phyloP scores from a whole-genome alignment of 2,113 vertebrate genomes.

The Ranitomeya imitator region DNA sequence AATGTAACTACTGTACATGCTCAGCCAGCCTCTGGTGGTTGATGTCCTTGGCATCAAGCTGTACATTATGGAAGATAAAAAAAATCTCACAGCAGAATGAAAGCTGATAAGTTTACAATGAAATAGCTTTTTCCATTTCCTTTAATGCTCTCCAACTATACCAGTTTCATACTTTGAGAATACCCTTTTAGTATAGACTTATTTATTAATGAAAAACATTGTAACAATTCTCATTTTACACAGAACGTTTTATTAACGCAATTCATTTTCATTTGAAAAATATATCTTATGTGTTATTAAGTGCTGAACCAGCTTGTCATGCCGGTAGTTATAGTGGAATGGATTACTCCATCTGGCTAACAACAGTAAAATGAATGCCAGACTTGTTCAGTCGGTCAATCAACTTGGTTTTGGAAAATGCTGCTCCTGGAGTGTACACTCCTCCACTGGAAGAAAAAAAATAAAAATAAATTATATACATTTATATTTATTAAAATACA shows the following conservation, averaged over 20 bases:
- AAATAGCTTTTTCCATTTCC: no score
- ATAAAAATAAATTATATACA: background rate
- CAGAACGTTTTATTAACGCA: background rate
- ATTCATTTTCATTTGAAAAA: background rate
- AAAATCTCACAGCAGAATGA: no score
- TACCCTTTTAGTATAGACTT: background rate
- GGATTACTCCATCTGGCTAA: constrained; percentile 71
- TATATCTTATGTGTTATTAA: background rate
- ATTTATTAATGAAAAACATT: background rate
- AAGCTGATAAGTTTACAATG: no score
- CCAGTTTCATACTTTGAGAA: no score
- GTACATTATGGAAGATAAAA: no score
- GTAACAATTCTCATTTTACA: background rate
- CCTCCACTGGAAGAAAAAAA: constrained; percentile 80
- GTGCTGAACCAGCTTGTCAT: background rate
- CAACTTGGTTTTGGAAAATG: constrained; percentile 86
- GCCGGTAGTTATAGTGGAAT: constrained; percentile 3
- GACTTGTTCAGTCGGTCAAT: constrained; percentile 86
- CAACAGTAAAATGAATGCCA: constrained; percentile 89
- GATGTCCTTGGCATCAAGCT: no score
- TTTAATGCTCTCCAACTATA: no score
- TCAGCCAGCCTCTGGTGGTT: no score
- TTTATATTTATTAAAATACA: no score
- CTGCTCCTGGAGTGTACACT: constrained; percentile 90
- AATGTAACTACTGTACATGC: no score